Conservation (phyloP, 2,113 vertebrate genomes). For the Dunckerocampus dactyliophorus region DNA sequence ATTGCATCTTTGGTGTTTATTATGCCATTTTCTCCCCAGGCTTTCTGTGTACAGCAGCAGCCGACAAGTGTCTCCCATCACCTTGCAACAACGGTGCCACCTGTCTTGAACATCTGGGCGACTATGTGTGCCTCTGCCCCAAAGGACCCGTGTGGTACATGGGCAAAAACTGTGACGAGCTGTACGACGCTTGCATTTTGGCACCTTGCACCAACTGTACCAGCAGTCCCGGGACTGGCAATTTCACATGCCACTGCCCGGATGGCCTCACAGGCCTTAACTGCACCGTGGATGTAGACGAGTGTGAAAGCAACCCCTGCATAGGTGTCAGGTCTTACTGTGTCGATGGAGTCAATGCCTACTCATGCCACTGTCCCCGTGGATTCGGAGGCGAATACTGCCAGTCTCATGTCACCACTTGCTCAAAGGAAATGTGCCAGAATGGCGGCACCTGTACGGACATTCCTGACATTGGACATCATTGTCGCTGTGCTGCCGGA, state of each 20-base stretch:
- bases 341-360: conserved; percentile 51
- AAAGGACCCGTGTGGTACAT: conserved; percentile 55
- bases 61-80: conserved; percentile 71
- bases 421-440: conserved; percentile 74
- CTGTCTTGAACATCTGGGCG: conserved; percentile 65
- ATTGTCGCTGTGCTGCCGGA: conserved; percentile 76
- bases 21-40: conserved; percentile 42
- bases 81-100: conserved; percentile 79
- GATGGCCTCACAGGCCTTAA: conserved; percentile 56
- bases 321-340: conserved; percentile 57
- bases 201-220: conserved; percentile 62
- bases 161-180: conserved; percentile 73
- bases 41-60: conserved; percentile 63
- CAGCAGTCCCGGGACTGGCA: conserved; percentile 43
- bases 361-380: conserved; percentile 72
- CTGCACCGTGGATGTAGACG: conserved; percentile 59
- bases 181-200: conserved; percentile 71
- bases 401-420: conserved; percentile 47
- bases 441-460: conserved; percentile 75
- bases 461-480: conserved; percentile 42
- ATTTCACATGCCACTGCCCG: conserved; percentile 72
- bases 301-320: conserved; percentile 77
- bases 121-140: conserved; percentile 77
- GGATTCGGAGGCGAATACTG: conserved; percentile 69
- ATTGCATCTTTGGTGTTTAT: not conserved